A percentile compares a stretch with the other conserved stretches of the same genome.
Conservation (phyloP, 2,113 vertebrate genomes). For the Ophthalmolycus amberensis region DNA sequence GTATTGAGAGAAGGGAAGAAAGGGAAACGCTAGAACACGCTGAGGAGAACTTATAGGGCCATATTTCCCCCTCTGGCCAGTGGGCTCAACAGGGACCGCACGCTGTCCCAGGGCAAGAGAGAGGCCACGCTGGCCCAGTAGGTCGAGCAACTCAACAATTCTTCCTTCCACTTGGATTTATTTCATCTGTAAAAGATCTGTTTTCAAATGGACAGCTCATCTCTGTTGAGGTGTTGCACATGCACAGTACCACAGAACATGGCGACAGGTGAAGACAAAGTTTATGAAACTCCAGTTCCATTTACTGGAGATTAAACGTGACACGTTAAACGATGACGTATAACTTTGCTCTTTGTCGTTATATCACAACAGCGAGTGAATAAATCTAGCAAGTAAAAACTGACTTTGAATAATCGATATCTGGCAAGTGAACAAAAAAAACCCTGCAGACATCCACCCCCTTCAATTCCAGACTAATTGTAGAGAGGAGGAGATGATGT, state of each 20-base stretch:
- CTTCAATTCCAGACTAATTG: constrained; percentile 24
- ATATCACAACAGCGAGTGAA: not conserved
- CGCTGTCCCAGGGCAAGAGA: not conserved
- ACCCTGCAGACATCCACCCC: not conserved
- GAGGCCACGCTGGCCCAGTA: not conserved
- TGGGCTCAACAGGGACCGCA: not conserved
- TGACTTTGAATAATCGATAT: not conserved
- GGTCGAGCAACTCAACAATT: not conserved
- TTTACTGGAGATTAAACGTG: not conserved
- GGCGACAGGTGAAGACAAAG: not conserved
- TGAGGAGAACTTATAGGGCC: constrained; percentile 40
- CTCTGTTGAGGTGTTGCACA: not conserved
- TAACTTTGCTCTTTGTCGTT: not conserved
- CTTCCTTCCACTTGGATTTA: not conserved
- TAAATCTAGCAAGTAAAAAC: not conserved
- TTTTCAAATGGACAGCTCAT: not conserved
- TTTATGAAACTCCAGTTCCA: not conserved
- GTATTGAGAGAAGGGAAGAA: constrained; percentile 43
- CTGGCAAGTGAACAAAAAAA: not conserved
- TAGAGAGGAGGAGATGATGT: constrained; percentile 21
- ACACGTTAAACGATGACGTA: not conserved
- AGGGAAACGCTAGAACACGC: constrained; percentile 43
- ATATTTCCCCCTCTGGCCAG: constrained; percentile 31
- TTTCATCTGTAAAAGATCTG: not conserved
- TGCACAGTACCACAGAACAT: not conserved